Conservation (phyloP, 2,113 vertebrate genomes). For the Tupaia tana region DNA sequence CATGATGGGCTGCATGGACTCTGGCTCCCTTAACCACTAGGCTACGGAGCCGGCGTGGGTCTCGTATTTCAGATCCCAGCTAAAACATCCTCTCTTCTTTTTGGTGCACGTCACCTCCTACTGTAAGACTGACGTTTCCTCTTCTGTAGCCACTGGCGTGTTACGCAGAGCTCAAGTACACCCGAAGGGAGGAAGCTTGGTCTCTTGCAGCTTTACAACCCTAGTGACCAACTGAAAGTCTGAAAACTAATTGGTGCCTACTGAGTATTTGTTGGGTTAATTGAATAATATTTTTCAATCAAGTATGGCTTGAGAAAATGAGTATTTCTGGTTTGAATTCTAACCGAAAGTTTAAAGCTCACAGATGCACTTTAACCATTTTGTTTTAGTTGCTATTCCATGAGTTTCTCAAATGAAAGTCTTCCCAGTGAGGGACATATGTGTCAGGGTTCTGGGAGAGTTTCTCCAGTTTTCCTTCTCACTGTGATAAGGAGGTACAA, state of each 20-base stretch:
- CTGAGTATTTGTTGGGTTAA: constrained; percentile 7
- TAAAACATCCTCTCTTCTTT: background rate
- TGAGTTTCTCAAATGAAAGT: constrained; percentile 36
- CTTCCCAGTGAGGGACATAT: constrained; percentile 27
- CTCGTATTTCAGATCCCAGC: background rate
- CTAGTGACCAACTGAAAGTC: background rate
- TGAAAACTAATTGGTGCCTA: background rate
- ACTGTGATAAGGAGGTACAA: background rate
- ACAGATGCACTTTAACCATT: background rate
- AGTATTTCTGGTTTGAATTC: constrained; percentile 27
- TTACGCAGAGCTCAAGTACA: background rate
- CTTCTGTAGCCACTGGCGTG: background rate
- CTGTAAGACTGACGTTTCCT: background rate
- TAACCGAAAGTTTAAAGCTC: background rate
- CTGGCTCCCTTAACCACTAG: no score
- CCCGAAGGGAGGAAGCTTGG: background rate
- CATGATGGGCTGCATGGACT: no score
- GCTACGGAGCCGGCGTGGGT: background rate
- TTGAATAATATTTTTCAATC: constrained; percentile 40
- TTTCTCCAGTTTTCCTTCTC: background rate
- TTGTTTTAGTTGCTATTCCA: constrained; percentile 17
- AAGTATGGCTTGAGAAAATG: background rate
- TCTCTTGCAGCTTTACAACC: background rate
- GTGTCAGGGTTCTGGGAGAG: background rate
- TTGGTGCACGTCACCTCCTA: background rate